Evolutionary conservation across 2,113 vertebrate species (phyloP), one percentile per base, ranked within the genome.

Genomic region (Myotis yumanensis): DNA sequence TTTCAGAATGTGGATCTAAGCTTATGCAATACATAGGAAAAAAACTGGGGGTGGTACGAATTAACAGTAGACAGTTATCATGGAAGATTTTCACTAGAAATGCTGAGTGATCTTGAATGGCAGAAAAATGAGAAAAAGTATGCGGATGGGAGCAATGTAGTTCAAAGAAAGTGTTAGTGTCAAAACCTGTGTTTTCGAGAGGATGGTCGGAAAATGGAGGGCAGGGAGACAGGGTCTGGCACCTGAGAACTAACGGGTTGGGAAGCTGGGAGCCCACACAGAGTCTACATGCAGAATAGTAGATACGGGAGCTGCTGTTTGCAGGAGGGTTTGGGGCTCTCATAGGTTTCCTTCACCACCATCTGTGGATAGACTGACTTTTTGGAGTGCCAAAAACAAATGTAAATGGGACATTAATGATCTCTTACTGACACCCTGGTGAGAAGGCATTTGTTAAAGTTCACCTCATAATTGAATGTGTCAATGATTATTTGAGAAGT

Each of bases 341-440:
- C 83, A 14, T 72, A 40, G 35, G 40, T 62, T 92, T 52, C 46
- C 30, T 72, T 11, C 35, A n/a, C 23, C 9, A 10, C 77, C 3
- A 37, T 84, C 32, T 89, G 22, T 85, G 20, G 30, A 57, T 64
- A 35, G 12, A 92, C 3, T 52, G 30, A 54, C 40, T 85, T 15
- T 2, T 90, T 85, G 80, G 75, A 94, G 11, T 80, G 43, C 25
- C 43, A 96, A 81, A 46, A 80, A 85, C 12, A 84, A 80, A 87
- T 18, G 30, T 35, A 83, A 92, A 62, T 20, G 15, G 22, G 10
- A 37, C 22, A 51, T 77, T 82, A 90, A 81, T 4, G 7, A 92
- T 90, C 11, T 77, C 28, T 69, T 83, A 40, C 40, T 81, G 64
- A 76, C 68, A 90, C 22, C 3, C 30, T 28, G 18, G 23, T 73